These are phyloP conservation scores for Monopterus albus DNA, from an alignment of 2,113 vertebrate species.

Conservation along the genomic window DNA sequence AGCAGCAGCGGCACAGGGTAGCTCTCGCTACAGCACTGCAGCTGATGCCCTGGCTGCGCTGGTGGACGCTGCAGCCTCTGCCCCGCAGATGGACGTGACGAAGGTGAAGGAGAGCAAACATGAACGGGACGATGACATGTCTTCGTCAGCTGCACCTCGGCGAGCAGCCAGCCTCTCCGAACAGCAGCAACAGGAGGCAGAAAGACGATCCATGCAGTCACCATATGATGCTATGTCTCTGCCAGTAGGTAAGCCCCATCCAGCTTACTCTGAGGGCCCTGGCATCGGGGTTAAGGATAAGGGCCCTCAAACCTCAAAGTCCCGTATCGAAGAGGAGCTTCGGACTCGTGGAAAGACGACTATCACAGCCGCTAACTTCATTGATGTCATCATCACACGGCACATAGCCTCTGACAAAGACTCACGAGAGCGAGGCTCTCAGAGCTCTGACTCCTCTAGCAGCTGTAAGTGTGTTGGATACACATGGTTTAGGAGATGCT, in stretches of 20 bases:
- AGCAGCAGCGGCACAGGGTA: conserved; percentile 83
- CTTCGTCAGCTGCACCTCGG: conserved; percentile 69
- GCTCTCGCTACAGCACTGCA: conserved; percentile 92
- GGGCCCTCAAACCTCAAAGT: conserved; percentile 89
- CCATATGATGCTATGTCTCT: conserved; percentile 75
- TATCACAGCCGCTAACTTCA: conserved; percentile 98
- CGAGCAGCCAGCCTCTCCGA: conserved; percentile 85
- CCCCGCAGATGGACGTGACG: conserved; percentile 94
- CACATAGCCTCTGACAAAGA: conserved; percentile 98
- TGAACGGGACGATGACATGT: conserved; percentile 89
- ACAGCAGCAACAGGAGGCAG: conserved; percentile 83
- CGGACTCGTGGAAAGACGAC: conserved; percentile 97
- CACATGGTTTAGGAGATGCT: not conserved
- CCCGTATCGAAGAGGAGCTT: conserved; percentile 97
- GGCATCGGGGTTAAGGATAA: conserved; percentile 89
- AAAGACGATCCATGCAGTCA: conserved; percentile 83
- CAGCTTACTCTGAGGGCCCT: conserved; percentile 86
- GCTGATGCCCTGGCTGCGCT: conserved; percentile 94
- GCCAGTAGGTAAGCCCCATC: conserved; percentile 86
- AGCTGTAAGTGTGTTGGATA: conserved; percentile 86
- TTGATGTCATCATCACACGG: conserved; percentile 98
- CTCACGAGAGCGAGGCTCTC: conserved; percentile 91
- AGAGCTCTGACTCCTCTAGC: conserved; percentile 96
- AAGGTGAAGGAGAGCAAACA: conserved; percentile 94
- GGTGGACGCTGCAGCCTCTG: conserved; percentile 93